Percentiles rank a stretch among this genome's conserved stretches.
phyloP scores from a whole-genome alignment of 2,888 invertebrate genomes.

The Lasioglossum leucozonium region DNA sequence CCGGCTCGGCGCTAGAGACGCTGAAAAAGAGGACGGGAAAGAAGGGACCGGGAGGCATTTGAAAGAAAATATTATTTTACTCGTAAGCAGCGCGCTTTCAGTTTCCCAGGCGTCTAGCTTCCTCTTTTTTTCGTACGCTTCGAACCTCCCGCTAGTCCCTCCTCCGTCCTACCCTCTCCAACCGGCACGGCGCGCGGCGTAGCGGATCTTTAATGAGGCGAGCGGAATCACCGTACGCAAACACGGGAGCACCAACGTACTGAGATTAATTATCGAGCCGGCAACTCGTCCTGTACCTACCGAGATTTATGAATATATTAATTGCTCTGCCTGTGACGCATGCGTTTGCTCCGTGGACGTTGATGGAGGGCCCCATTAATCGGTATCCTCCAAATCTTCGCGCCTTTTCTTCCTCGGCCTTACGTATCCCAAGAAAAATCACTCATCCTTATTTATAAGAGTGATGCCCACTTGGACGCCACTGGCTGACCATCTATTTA shows the following conservation, averaged over 20 bases:
- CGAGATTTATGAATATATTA: slow-evolving; percentile 55
- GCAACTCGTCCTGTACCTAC: slow-evolving; percentile 6
- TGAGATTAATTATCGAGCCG: slow-evolving; percentile 53
- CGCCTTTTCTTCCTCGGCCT: neutral
- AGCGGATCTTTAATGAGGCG: slow-evolving; percentile 37
- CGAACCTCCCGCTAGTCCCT: neutral
- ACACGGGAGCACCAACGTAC: slow-evolving; percentile 26
- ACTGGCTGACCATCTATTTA: no score
- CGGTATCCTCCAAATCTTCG: neutral
- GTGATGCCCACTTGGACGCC: no score
- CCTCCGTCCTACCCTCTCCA: slow-evolving; percentile 14
- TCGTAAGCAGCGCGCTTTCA: slow-evolving; percentile 33
- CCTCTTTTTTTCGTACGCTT: neutral
- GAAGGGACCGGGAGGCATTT: slow-evolving; percentile 24
- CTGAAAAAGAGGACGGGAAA: slow-evolving; percentile 28
- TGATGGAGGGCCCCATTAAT: slow-evolving; percentile 18
- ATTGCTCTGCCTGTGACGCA: slow-evolving; percentile 29
- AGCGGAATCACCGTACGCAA: slow-evolving; percentile 27
- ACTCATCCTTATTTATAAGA: neutral
- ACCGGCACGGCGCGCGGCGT: neutral
- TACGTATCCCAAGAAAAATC: neutral
- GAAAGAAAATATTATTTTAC: slow-evolving; percentile 65
- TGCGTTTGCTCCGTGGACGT: slow-evolving; percentile 30
- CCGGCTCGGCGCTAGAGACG: slow-evolving; percentile 32
- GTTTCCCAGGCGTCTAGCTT: neutral